A percentile compares a stretch with the other conserved stretches of the same genome.
phyloP scores from a whole-genome alignment of 2,113 vertebrate genomes.

The Siniperca chuatsi region DNA sequence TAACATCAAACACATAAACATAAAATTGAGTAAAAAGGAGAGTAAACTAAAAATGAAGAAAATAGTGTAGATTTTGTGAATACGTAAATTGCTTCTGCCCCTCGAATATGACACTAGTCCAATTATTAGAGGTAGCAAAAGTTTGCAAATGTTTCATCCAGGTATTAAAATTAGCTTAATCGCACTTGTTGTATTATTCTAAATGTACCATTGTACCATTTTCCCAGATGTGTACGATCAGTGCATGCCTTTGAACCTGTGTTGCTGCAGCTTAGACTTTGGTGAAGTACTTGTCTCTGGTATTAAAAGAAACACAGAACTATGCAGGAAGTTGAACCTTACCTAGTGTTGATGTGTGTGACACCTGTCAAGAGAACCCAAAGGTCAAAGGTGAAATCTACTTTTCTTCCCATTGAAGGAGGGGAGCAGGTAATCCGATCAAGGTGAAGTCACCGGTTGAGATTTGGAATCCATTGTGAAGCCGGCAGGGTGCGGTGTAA shows the following conservation, averaged over 20 bases:
- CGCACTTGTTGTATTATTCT: background rate
- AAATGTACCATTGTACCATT: background rate
- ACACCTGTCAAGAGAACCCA: constrained; percentile 56
- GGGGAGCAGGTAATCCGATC: constrained; percentile 72
- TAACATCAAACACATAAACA: background rate
- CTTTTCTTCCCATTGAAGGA: constrained; percentile 56
- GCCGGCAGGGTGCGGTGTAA: constrained; percentile 54
- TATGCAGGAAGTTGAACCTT: constrained; percentile 30
- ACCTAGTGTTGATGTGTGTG: constrained; percentile 26
- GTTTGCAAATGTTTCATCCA: background rate
- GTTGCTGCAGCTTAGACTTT: background rate
- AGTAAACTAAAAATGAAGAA: background rate
- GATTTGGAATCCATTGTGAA: constrained; percentile 73
- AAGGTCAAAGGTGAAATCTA: constrained; percentile 73
- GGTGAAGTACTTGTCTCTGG: constrained; percentile 1
- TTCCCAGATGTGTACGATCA: background rate
- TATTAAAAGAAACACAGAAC: background rate
- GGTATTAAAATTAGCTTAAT: background rate
- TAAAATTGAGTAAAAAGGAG: too few species aligned
- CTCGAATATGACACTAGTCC: too few species aligned
- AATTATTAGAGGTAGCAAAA: background rate
- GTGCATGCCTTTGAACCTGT: constrained; percentile 17
- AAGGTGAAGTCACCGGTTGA: constrained; percentile 75
- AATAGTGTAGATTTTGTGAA: background rate
- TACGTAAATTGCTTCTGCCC: background rate